Base-by-base conservation (phyloP, 2,888 invertebrate genomes). In the Carcina quercana region DNA sequence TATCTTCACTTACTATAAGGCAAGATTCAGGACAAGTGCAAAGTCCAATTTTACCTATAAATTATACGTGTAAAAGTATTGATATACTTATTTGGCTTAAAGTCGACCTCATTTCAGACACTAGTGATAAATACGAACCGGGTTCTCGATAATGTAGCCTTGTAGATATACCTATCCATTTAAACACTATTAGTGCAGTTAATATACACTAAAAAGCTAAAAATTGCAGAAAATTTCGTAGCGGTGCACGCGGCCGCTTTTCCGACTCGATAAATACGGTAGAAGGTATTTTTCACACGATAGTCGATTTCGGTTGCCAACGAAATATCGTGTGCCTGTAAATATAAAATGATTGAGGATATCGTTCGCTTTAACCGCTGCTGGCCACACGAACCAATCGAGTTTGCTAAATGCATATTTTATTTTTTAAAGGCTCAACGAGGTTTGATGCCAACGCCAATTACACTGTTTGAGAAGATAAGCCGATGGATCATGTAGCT, bases 251-350 rank as follows among this genome's bases (percentile, higher is more conserved):
- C 13, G 8, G 13, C 25, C 11, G 25, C 25, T 25, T 32, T 28
- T 31, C 32, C 32, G 11, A 8, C 10, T 28, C 15, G 27, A 25
- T 29, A 40, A 39, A 32, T 35, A 20, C 40, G 35, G 35, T 36
- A 24, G 6, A 36, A 34, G 33, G 30, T 35, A 44, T 40, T 48
- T 42, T 43, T 38, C 38, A 32, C 40, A 25, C 35, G 33, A 32
- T 34, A 38, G 37, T 45, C 39, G 44, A 44, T 44, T 44, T 43
- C 32, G 21, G 30, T 37, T 42, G 38, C 35, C 39, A 42, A 35
- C 42, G 28, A 39, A 44, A 41, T 41, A 42, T 43, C 30, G 40
- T 30, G 19, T 28, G 33, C 21, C 30, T 29, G 28, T 17, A 35
- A 41, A 25, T 31, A 25, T 25, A 22, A 31, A 32, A 32, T 31